Conservation (phyloP, 1,140 invertebrate genomes). For the Homarus americanus region DNA sequence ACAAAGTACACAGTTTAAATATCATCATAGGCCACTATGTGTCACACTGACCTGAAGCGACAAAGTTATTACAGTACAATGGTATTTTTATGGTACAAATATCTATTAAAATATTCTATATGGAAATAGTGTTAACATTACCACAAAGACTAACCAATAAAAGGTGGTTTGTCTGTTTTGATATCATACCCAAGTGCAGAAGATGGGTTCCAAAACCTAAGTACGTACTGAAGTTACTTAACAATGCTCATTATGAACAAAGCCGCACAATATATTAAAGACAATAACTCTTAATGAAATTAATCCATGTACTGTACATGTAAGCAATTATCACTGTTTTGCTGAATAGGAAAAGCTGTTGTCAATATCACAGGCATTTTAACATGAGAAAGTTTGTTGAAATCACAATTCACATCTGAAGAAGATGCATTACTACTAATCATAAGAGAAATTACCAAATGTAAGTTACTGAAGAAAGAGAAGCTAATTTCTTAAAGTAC, state of each 20-base stretch:
- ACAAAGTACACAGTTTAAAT: too few relatives aligned
- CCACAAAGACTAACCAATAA: neutral
- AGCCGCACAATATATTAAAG: neutral
- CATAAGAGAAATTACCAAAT: too few relatives aligned
- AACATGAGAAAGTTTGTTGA: neutral
- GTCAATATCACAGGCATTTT: neutral
- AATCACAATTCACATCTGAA: neutral
- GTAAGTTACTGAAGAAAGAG: too few relatives aligned
- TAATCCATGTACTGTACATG: neutral
- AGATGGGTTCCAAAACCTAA: neutral
- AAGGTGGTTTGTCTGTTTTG: neutral
- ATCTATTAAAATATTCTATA: neutral
- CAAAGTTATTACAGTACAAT: neutral
- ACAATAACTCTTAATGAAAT: neutral
- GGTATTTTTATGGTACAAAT: neutral
- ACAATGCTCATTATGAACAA: neutral
- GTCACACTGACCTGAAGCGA: neutral
- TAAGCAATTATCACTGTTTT: neutral
- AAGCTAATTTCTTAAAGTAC: too few relatives aligned
- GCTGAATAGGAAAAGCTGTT: neutral
- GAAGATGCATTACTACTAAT: constrained; percentile 3
- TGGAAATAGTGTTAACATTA: neutral
- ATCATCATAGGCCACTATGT: neutral
- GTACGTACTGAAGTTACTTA: neutral
- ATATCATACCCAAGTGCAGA: neutral